Evolutionary conservation across 2,113 vertebrate genomes (phyloP).

Genomic region (Callipepla californica): DNA sequence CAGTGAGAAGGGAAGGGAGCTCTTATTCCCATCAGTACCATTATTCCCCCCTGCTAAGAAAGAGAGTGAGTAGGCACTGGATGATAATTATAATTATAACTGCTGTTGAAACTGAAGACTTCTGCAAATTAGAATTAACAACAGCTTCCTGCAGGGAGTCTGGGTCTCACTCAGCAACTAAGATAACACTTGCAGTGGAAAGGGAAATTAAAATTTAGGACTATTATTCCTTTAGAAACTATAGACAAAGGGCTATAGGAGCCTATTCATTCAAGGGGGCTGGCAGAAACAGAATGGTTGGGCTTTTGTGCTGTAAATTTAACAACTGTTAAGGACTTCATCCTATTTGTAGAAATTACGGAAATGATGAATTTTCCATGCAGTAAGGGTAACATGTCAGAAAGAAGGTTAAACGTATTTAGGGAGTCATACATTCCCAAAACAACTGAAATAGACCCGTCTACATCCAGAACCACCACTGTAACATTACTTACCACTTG

Average conservation of each 20-base stretch:
- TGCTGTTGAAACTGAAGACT: neutral
- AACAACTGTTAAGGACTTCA: neutral
- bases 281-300: neutral
- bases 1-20: neutral
- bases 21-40: neutral
- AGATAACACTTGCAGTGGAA: neutral
- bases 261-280: neutral
- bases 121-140: constrained; percentile 30
- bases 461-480: neutral
- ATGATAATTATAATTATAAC: constrained; percentile 53
- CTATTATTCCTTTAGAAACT: neutral
- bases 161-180: neutral
- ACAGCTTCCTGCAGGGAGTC: neutral
- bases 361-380: neutral
- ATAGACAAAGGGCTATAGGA: neutral
- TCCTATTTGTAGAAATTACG: neutral
- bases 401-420: neutral
- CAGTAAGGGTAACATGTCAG: neutral
- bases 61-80: neutral
- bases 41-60: neutral
- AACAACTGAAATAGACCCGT: neutral
- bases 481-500: neutral
- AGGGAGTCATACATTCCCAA: neutral
- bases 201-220: neutral
- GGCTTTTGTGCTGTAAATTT: neutral